A percentile compares a stretch with the other conserved stretches of the same genome.
Evolutionary conservation across 2,113 vertebrate species (phyloP).

Genomic region (Saiga tatarica): DNA sequence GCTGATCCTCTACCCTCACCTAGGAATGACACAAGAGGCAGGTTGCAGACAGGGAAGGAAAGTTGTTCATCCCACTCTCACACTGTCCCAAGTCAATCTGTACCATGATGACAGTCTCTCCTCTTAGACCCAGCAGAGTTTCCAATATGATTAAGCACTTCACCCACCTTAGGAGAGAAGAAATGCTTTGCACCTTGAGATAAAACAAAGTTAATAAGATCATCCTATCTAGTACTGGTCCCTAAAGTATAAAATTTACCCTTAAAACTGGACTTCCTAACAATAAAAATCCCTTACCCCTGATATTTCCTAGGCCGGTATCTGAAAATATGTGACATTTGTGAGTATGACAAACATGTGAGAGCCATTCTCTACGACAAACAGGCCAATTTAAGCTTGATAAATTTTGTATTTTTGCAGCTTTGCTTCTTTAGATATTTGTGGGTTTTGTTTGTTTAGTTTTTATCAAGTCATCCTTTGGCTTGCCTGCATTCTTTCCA

Average conservation of each 20-base stretch:
- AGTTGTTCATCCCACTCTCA: not conserved
- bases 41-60: not conserved
- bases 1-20: not conserved
- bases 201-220: not conserved
- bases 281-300: not conserved
- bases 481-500: not conserved
- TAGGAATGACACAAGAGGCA: not conserved
- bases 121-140: not conserved
- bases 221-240: not conserved
- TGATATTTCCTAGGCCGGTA: not conserved
- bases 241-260: not conserved
- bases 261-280: conserved; percentile 17
- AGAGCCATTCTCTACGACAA: not conserved
- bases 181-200: not conserved
- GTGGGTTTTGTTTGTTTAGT: not conserved
- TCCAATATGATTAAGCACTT: not conserved
- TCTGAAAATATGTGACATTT: not conserved
- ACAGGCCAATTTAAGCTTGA: not conserved
- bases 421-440: conserved; percentile 11
- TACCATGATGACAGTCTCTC: not conserved
- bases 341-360: not conserved
- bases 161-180: not conserved
- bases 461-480: not conserved
- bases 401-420: not conserved
- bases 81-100: not conserved